Conservation (phyloP, 2,113 vertebrate genomes). For the Phylloscopus trochiloides region DNA sequence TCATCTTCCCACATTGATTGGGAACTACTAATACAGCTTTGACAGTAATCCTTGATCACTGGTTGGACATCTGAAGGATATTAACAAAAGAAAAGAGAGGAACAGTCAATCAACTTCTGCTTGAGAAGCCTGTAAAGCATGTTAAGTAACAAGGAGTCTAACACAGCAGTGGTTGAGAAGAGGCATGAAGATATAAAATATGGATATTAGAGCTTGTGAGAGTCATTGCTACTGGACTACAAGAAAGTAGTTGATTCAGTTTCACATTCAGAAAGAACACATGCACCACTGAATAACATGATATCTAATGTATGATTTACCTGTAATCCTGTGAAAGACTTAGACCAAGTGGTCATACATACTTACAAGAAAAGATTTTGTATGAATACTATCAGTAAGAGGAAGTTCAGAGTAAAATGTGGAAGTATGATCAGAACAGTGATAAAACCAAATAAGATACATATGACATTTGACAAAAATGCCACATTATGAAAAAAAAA, state of each 20-base stretch:
- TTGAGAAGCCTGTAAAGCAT: background rate
- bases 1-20: background rate
- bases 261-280: background rate
- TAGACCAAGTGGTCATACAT: background rate
- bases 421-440: background rate
- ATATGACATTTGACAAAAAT: background rate
- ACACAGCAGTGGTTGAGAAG: background rate
- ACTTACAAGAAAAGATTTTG: background rate
- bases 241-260: background rate
- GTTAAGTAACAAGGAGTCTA: background rate
- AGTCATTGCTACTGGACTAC: background rate
- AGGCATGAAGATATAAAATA: background rate
- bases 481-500: background rate
- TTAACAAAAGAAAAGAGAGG: background rate
- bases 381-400: background rate
- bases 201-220: background rate
- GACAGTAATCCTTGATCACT: background rate
- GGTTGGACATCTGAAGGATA: background rate
- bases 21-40: background rate
- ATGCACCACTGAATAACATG: background rate
- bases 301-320: background rate
- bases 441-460: background rate
- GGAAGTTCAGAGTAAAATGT: background rate
- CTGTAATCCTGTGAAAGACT: background rate
- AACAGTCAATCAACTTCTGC: background rate